Evolutionary conservation across 2,888 invertebrate species (phyloP).

Genomic region (Tenodera sinensis): DNA sequence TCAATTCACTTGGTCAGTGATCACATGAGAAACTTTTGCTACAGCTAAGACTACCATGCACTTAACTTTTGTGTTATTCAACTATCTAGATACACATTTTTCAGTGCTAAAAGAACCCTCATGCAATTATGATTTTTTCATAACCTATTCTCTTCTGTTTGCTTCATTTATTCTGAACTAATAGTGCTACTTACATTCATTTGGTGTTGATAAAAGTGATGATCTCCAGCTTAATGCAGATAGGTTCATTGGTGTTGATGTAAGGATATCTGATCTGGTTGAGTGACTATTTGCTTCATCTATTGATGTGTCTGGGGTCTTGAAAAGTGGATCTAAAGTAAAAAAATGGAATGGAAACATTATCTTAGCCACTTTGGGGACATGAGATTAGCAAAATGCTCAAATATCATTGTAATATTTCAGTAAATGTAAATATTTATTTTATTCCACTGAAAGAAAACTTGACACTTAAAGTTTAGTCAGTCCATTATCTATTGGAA

Average conservation of each 20-base stretch:
- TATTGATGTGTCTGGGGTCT: constrained; percentile 16
- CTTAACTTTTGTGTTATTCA: no score
- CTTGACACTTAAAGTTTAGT: no score
- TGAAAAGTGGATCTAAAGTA: constrained; percentile 36
- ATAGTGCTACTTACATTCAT: background rate
- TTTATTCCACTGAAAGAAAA: no score
- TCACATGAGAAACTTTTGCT: no score
- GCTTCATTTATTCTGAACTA: constrained; percentile 37
- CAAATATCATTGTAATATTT: background rate
- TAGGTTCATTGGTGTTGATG: constrained; percentile 42
- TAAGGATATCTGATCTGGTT: background rate
- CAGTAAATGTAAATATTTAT: no score
- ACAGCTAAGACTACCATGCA: no score
- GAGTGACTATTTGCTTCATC: background rate
- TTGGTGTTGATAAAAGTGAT: constrained; percentile 9
- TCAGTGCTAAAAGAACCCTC: no score
- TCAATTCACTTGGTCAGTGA: no score
- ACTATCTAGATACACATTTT: no score
- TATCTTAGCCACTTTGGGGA: background rate
- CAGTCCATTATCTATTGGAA: no score
- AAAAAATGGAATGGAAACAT: constrained; percentile 30
- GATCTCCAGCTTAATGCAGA: constrained; percentile 45
- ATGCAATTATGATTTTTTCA: no score
- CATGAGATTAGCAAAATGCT: background rate
- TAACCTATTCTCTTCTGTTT: background rate